Evolutionary conservation across 1,140 invertebrate genomes (phyloP).

Genomic region (Drosophila repleta): DNA sequence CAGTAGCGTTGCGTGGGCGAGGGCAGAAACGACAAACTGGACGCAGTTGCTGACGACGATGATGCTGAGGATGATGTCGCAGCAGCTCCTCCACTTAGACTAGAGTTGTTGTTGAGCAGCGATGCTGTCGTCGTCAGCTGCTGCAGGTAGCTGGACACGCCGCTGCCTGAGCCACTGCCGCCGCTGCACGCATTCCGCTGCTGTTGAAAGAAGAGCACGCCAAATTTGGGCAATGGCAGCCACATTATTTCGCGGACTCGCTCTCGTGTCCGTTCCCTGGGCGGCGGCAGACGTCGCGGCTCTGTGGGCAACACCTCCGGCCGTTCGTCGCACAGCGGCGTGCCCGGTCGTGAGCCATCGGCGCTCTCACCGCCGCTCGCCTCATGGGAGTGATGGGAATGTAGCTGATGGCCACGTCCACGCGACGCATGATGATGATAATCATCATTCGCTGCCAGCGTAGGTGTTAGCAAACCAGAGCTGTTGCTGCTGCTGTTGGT

Average conservation of each 20-base stretch:
- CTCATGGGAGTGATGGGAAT: slow-evolving; percentile 84
- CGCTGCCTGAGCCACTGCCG: neutral
- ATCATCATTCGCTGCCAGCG: slow-evolving; percentile 58
- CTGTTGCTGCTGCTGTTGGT: slow-evolving; percentile 31
- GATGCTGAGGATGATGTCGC: slow-evolving; percentile 27
- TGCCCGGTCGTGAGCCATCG: slow-evolving; percentile 89
- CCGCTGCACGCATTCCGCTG: slow-evolving; percentile 65
- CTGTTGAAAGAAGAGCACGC: slow-evolving; percentile 88
- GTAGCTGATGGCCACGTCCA: slow-evolving; percentile 80
- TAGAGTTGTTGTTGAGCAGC: slow-evolving; percentile 69
- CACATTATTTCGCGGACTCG: slow-evolving; percentile 89
- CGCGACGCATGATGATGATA: slow-evolving; percentile 77
- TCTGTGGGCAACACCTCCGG: slow-evolving; percentile 91
- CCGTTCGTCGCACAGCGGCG: slow-evolving; percentile 92
- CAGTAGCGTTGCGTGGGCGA: slow-evolving; percentile 75
- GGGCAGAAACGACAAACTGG: slow-evolving; percentile 61
- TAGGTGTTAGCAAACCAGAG: slow-evolving; percentile 10
- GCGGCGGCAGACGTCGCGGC: slow-evolving; percentile 88
- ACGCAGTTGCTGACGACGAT: slow-evolving; percentile 31
- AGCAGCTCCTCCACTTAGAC: slow-evolving; percentile 61
- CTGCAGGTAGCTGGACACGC: slow-evolving; percentile 50
- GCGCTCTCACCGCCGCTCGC: slow-evolving; percentile 83
- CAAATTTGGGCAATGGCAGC: slow-evolving; percentile 93
- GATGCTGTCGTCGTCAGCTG: slow-evolving; percentile 30
- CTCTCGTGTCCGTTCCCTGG: slow-evolving; percentile 85